Base-by-base conservation (phyloP, 2,797 vertebrate species). In the Esox lucius region DNA sequence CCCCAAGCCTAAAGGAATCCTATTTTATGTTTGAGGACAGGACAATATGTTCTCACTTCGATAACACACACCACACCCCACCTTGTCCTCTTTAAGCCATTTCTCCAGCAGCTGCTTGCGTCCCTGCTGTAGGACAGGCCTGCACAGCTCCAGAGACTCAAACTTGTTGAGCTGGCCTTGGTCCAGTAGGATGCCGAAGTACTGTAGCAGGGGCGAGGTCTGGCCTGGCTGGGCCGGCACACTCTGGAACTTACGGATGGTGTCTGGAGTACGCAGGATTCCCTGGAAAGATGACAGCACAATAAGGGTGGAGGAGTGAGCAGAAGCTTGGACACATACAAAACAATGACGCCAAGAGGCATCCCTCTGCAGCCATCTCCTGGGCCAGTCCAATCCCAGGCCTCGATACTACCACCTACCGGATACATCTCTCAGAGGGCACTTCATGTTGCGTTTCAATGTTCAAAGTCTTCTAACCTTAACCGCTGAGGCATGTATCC, bases 61-160 rank as follows among this genome's bases (percentile, higher is more conserved):
- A 42, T 42, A 42, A 12, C 42, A 46, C 42, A 46, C 0, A 46
- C 9, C 42, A 46, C 7, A 46, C 3, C 42, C 9, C 56, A 61
- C 98, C 96, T 99, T 99, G 87, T 99, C 98, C 88, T 99, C 98
- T 82, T 99, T 99, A 13, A 99, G 92, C 98, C 98, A 99, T 84
- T 99, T 99, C 81, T 99, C 98, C 87, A 99, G 87, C 73, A 99
- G 96, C 82, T 99, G 98, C 83, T 99, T 99, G 83, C 98, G 95
- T 16, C 98, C 98, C 89, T 99, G 98, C 88, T 98, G 97, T 74
- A 99, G 95, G 39, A 99, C 97, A 0, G 98, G 98, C 78, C 98
- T 95, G 92, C 98, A 99, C 2, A 99, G 94, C 89, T 99, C 98
- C 87, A 99, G 91, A 1, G 98, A 99, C 85, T 99, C 98, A 1